Evolutionary conservation across 1,140 invertebrate species (phyloP), one percentile per base, ranked within the genome.

Genomic region (Pseudachorutes palmiensis): DNA sequence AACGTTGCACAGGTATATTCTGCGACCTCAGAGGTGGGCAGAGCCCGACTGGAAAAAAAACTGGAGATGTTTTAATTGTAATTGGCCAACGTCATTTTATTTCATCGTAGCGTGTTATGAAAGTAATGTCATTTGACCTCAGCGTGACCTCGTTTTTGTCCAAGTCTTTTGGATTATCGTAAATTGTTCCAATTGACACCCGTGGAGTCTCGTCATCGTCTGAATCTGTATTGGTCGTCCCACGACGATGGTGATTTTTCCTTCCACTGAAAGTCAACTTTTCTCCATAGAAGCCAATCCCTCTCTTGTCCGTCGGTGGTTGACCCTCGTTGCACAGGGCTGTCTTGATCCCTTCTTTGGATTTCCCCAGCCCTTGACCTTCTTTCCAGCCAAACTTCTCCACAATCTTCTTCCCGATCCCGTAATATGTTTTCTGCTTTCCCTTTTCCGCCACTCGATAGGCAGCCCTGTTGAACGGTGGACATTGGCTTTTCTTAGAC

Each of bases 321-420:
- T 71, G 67, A 5, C 72, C 72, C 5, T 41, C 36, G 24, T 71
- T 69, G 66, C 55, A 58, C 26, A 73, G 48, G 28, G 75, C 72
- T 26, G 78, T 75, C 1, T 73, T 62, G 2, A 76, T 76, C 3
- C 77, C 77, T 28, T 65, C 67, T 24, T 16, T 62, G 5, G 67
- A 62, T 51, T 62, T 75, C n/a, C 84, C 84, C 9, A 85, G 70
- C 49, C 82, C 81, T 65, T 77, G 55, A 3, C 84, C 84, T 61
- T 82, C 79, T 57, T 74, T 76, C 84, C 84, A 86, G 1, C 84
- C 84, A 62, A 81, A 79, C 62, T 79, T 78, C 74, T 82, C 79
- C 74, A 84, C 65, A 41, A 86, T 73, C 67, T 78, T 80, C 31
- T 82, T 71, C 16, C 81, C 83, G 66, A 81, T 67, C 49, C 80